Evolutionary conservation across 2,797 vertebrate genomes (phyloP), one percentile per base, ranked within the genome.

Genomic region (Betta splendens): DNA sequence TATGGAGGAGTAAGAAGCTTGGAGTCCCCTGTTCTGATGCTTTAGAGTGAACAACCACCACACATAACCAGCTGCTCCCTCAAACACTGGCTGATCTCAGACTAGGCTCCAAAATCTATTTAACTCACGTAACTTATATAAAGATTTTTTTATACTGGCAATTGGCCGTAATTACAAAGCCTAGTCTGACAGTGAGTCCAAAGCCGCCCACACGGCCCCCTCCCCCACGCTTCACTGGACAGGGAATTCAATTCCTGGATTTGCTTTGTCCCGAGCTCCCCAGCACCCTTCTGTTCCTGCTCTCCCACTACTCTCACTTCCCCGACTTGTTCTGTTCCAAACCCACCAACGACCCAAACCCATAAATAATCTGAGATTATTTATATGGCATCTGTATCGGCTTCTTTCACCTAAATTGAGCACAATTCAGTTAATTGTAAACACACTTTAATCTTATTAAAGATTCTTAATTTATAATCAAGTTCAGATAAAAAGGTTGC

Each of bases 301-400:
- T 62, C 77, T 59, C 71, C 60, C 52, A 54, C 32, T 51, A 68
- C 63, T 56, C 53, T 60, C 28, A 52, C 50, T 38, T 56, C 6
- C 53, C 64, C 48, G 49, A 32, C 57, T 66, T 71, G 15, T 61
- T 65, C 72, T 79, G 46, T 55, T 67, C 79, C 58, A 48, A 33
- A 35, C 31, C 51, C 73, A 33, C 63, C 68, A 54, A 73, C 28
- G 49, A 48, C 46, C 73, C 63, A 25, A 56, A 77, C 60, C 64
- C 77, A 87, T 84, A 91, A 91, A 89, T 89, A 89, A 90, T 91
- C 88, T 31, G 11, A 56, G 80, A 89, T 89, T 90, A 91, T 91
- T 88, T 88, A 87, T 83, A 55, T 50, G 59, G 35, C 60, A 64
- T 62, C 61, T 78, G 46, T 59, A n/a, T 52, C 64, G 62, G 58